These are phyloP conservation scores for Euura lappo DNA, from an alignment of 1,140 invertebrate genomes.

Conservation along the genomic window DNA sequence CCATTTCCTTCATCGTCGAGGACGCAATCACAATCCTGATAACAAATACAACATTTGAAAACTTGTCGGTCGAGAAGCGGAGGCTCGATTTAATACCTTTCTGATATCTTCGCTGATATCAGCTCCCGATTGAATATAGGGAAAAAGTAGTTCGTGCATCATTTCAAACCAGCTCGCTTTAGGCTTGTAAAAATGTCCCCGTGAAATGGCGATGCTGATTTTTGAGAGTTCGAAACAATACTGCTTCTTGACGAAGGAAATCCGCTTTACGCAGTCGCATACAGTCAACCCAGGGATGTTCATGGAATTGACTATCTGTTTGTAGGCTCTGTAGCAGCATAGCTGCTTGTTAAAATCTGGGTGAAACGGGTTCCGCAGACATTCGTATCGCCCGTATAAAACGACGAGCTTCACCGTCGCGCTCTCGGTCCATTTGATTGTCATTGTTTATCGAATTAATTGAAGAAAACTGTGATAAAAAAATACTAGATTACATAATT, in stretches of 20 bases:
- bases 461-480: no score
- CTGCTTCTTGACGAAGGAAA: conserved; percentile 1
- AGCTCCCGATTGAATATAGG: background rate
- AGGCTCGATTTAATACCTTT: background rate
- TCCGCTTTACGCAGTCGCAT: conserved; percentile 14
- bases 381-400: conserved; percentile 11
- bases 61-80: background rate
- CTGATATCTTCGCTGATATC: conserved; percentile 1
- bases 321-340: background rate
- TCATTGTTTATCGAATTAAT: background rate
- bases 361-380: conserved; percentile 8
- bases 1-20: conserved; percentile 6
- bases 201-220: conserved; percentile 6
- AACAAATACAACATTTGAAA: background rate
- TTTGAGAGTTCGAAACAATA: conserved; percentile 15
- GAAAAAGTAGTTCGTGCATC: conserved; percentile 15
- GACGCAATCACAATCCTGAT: background rate
- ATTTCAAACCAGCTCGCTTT: conserved; percentile 15
- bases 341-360: conserved; percentile 7
- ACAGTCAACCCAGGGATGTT: conserved; percentile 15
- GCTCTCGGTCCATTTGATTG: conserved; percentile 7
- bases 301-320: conserved; percentile 6
- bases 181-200: conserved; percentile 9
- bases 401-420: background rate
- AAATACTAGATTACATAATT: no score